Evolutionary conservation across 2,797 vertebrate genomes (phyloP).

Genomic region (Paguma larvata): DNA sequence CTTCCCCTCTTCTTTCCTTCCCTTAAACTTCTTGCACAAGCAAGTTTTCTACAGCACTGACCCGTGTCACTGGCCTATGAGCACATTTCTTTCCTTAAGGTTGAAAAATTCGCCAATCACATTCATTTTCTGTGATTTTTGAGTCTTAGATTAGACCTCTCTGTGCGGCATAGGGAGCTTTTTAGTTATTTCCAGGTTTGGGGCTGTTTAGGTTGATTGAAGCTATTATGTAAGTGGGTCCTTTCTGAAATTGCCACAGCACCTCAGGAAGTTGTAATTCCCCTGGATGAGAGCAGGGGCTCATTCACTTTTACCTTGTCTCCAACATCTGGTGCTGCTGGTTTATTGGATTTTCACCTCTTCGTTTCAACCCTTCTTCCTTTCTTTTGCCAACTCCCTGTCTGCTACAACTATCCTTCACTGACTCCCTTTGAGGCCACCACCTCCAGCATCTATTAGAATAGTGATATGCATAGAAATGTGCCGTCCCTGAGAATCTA

Average conservation of each 20-base stretch:
- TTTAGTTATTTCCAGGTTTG: not conserved
- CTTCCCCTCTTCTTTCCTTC: not conserved
- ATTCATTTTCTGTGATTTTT: not conserved
- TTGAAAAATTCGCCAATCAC: not conserved
- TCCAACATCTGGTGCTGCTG: not conserved
- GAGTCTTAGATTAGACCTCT: not conserved
- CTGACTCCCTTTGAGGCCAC: not conserved
- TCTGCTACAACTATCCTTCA: not conserved
- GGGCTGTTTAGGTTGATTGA: not conserved
- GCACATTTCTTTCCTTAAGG: not conserved
- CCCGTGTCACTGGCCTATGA: not conserved
- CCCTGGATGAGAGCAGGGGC: too few species aligned
- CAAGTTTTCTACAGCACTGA: not conserved
- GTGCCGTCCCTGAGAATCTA: not conserved
- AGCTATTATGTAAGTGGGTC: not conserved
- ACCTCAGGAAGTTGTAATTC: not conserved
- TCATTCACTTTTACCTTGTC: not conserved
- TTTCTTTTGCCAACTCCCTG: not conserved
- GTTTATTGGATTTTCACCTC: not conserved
- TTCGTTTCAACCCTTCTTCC: not conserved
- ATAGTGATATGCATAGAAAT: not conserved
- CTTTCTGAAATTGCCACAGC: not conserved
- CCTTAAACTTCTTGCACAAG: not conserved
- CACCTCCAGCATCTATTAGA: not conserved
- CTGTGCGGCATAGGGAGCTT: not conserved